phyloP scores from a whole-genome alignment of 2,888 invertebrate genomes.

The Autographa pulchrina region DNA sequence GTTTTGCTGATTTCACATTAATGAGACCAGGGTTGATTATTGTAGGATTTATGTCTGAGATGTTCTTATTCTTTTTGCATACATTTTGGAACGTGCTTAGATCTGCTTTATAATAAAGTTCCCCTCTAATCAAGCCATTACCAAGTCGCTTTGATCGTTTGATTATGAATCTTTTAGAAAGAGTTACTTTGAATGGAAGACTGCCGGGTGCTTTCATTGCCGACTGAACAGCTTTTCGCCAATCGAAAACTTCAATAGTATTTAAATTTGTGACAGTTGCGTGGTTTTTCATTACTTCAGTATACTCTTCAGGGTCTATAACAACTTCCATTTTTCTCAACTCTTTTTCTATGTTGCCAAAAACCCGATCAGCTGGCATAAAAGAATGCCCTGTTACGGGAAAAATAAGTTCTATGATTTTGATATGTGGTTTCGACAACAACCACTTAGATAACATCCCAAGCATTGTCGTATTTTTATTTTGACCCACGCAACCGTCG shows the following conservation, averaged over 20 bases:
- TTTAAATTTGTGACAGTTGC: slow-evolving; percentile 22
- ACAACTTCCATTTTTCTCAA: slow-evolving; percentile 47
- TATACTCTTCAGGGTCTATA: slow-evolving; percentile 36
- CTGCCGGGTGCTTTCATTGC: slow-evolving; percentile 35
- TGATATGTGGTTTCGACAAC: slow-evolving; percentile 32
- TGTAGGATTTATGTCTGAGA: slow-evolving; percentile 20
- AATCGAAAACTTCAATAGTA: slow-evolving; percentile 26
- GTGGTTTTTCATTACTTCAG: slow-evolving; percentile 39
- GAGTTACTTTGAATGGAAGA: slow-evolving; percentile 34
- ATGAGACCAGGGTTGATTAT: slow-evolving; percentile 17
- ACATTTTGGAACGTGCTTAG: slow-evolving; percentile 21
- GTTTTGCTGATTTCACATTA: slow-evolving; percentile 28
- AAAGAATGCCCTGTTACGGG: slow-evolving; percentile 53
- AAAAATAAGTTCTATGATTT: slow-evolving; percentile 49
- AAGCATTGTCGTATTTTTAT: slow-evolving; percentile 54
- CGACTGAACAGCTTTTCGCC: slow-evolving; percentile 34
- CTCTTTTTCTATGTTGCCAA: slow-evolving; percentile 48
- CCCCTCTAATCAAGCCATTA: slow-evolving; percentile 43
- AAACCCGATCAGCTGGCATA: slow-evolving; percentile 44
- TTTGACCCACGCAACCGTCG: too few relatives aligned
- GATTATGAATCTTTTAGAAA: slow-evolving; percentile 45
- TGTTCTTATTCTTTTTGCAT: slow-evolving; percentile 36
- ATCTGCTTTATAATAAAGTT: slow-evolving; percentile 40
- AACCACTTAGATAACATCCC: slow-evolving; percentile 51
- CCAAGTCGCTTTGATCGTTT: slow-evolving; percentile 35